These are phyloP conservation scores for Beroe ovata DNA, from an alignment of 37 sponge, comb jelly and placozoan genomes.

Conservation along the genomic window DNA sequence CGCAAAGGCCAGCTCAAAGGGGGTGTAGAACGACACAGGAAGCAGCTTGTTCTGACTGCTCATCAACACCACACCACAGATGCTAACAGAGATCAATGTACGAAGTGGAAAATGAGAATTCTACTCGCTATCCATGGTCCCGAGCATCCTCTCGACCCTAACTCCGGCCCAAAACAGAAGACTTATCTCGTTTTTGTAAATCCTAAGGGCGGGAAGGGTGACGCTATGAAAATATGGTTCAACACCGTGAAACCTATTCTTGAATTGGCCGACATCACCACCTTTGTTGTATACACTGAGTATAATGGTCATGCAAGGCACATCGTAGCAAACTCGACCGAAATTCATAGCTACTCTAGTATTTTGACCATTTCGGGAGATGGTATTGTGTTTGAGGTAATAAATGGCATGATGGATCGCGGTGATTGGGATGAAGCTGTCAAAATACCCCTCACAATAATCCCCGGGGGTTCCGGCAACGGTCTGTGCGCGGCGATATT, in stretches of 20 bases:
- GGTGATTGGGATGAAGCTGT: conserved; percentile 7
- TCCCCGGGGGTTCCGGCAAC: conserved; percentile 61
- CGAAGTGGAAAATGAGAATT: background rate
- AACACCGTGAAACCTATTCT: conserved; percentile 32
- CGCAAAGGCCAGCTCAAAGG: background rate
- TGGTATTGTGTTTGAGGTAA: conserved; percentile 26
- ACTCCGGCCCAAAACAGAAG: background rate
- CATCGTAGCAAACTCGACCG: background rate
- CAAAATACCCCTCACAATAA: conserved; percentile 38
- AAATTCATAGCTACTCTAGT: conserved; percentile 1
- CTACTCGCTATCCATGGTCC: background rate
- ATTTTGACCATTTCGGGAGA: conserved; percentile 55
- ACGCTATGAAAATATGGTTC: conserved; percentile 5
- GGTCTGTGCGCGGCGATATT: conserved; percentile 43
- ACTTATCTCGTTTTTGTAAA: conserved; percentile 24
- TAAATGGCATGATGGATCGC: conserved; percentile 44
- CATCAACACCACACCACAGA: background rate
- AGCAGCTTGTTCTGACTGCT: conserved; percentile 2
- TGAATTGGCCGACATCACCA: conserved; percentile 11
- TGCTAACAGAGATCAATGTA: background rate
- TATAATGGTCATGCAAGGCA: conserved; percentile 49
- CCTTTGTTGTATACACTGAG: conserved; percentile 20
- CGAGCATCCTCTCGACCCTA: background rate
- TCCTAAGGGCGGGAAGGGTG: background rate
- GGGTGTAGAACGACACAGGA: background rate